Conservation (phyloP, 2,888 invertebrate genomes). For the Drosophila melanosoma region DNA sequence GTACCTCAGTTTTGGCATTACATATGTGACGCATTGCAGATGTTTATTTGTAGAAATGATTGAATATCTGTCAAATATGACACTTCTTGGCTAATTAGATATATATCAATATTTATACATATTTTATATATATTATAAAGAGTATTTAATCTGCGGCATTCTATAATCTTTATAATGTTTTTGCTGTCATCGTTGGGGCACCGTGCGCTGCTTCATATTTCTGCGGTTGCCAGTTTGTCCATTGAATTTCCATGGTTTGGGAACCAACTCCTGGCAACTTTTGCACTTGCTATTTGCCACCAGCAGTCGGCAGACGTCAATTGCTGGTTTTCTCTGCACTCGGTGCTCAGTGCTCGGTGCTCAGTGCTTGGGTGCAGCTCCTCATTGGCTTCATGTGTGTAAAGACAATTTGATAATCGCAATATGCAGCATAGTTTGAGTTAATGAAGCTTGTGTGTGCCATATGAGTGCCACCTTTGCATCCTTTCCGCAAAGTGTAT, state of each 20-base stretch:
- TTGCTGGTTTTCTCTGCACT: constrained; percentile 21
- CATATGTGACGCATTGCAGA: neutral
- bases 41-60: neutral
- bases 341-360: neutral
- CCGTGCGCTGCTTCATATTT: constrained; percentile 69
- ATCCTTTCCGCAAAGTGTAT: constrained; percentile 6
- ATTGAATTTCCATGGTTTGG: constrained; percentile 22
- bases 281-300: constrained; percentile 66
- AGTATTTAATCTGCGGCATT: neutral
- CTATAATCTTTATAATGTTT: neutral
- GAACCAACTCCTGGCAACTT: constrained; percentile 29
- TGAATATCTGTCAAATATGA: neutral
- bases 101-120: neutral
- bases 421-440: constrained; percentile 79
- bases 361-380: constrained; percentile 16
- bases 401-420: constrained; percentile 79
- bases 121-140: neutral
- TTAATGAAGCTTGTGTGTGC: constrained; percentile 76
- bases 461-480: constrained; percentile 51
- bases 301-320: constrained; percentile 52
- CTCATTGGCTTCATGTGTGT: constrained; percentile 72
- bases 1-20: neutral
- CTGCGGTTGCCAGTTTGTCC: constrained; percentile 66
- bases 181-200: constrained; percentile 45
- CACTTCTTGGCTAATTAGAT: neutral